These are phyloP conservation scores for Dryomyza anilis DNA, from an alignment of 2,888 invertebrate species.

Conservation along the genomic window DNA sequence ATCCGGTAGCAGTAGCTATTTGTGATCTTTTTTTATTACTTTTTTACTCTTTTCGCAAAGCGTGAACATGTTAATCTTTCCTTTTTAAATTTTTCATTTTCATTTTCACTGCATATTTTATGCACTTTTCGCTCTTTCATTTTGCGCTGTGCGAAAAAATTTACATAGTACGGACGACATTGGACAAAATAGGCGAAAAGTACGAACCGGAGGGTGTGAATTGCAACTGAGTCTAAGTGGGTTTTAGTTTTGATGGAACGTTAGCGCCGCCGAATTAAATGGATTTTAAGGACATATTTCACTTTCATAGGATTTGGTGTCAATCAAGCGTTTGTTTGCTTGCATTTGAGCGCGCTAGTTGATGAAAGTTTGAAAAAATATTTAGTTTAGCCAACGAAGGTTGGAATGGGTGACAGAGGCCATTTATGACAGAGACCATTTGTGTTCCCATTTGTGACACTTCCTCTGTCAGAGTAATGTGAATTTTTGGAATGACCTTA, in stretches of 20 bases:
- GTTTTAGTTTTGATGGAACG: too few species aligned
- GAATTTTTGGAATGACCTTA: too few species aligned
- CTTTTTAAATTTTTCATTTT: neutral
- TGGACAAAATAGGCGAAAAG: too few species aligned
- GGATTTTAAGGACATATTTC: conserved; percentile 14
- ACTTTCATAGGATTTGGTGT: conserved; percentile 12
- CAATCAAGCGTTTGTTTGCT: conserved; percentile 17
- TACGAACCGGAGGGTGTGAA: too few species aligned
- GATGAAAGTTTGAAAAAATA: neutral
- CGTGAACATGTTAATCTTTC: neutral
- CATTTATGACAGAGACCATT: too few species aligned
- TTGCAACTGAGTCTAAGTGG: too few species aligned
- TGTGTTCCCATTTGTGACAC: too few species aligned
- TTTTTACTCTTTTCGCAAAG: neutral
- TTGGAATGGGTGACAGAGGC: too few species aligned
- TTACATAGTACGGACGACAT: neutral
- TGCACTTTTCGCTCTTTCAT: conserved; percentile 1
- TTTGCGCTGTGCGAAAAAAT: neutral
- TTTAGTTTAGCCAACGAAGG: too few species aligned
- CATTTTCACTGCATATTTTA: conserved; percentile 5
- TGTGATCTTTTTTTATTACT: neutral
- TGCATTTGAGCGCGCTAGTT: neutral
- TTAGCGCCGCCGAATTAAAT: too few species aligned
- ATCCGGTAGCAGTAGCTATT: too few species aligned
- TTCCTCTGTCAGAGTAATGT: too few species aligned